Evolutionary conservation across 2,113 vertebrate genomes (phyloP), one percentile per base, ranked within the genome.

Genomic region (Mus spicilegus): DNA sequence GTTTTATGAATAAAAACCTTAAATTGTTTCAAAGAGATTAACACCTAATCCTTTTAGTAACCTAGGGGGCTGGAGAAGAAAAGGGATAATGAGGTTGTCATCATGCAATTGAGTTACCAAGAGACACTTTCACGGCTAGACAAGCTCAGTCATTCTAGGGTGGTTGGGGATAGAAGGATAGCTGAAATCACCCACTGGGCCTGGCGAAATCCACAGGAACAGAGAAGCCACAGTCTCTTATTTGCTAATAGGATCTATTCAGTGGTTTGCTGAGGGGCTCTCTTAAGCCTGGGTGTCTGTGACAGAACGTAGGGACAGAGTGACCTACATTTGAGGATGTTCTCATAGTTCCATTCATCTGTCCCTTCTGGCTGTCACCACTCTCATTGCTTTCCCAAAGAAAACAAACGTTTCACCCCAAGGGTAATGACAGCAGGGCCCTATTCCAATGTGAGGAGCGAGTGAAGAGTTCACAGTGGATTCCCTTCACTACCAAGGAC

Each of bases 171-270:
- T 69, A 58, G 33, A 75, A 91, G 70, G 42, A 73, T 86, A 49
- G 28, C 70, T 11, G 28, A 70, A 81, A 39, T 82, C 24, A 56
- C 11, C 56, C 77, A 12, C 30, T 42, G 4, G 49, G 39, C 24
- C 75, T n/a, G 63, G 91, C 2, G 56, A 61, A 81, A 28, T 95
- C 51, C 72, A 81, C 42, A 24, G 36, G 11, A 58, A n/a, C 36
- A 24, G 20, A 72, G 86, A 73, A 49, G 30, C 39, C 0, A 11
- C 91, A 65, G 84, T 97, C 14, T 10, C 36, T 51, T 30, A 3
- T 89, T 70, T 96, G 91, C 96, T 94, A 96, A 88, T 95, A 89
- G 94, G 97, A 97, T 92, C 97, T 97, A 92, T 97, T 97, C 96
- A 86, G 95, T 70, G 93, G 94, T 97, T 95, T 96, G 97, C 97